Evolutionary conservation across 2,797 vertebrate species (phyloP).

Genomic region (Microctenopoma lineatum): DNA sequence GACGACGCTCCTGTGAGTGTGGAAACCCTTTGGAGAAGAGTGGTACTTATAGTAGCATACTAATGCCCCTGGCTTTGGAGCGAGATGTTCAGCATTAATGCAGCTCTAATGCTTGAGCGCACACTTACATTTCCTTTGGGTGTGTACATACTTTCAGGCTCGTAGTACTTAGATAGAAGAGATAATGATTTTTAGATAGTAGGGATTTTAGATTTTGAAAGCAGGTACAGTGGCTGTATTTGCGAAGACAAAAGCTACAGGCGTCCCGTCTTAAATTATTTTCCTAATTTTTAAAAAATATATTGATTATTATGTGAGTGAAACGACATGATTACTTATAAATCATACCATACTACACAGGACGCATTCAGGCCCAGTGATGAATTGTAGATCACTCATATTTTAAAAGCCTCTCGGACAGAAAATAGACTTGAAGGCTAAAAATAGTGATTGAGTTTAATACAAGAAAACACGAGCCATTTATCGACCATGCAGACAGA

Average conservation of each 20-base stretch:
- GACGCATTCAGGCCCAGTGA: background rate
- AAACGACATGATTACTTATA: too few species aligned
- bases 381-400: too few species aligned
- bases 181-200: too few species aligned
- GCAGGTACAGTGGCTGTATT: background rate
- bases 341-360: too few species aligned
- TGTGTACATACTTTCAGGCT: background rate
- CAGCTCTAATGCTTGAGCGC: background rate
- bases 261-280: background rate
- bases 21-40: background rate
- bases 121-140: background rate
- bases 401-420: too few species aligned
- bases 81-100: too few species aligned
- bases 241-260: background rate
- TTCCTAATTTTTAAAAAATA: background rate
- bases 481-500: background rate
- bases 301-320: conserved; percentile 10
- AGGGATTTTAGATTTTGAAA: background rate
- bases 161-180: background rate
- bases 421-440: too few species aligned
- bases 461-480: background rate
- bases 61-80: background rate
- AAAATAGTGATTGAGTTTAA: too few species aligned
- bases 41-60: background rate
- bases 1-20: background rate